These are phyloP conservation scores for Hyphantria cunea DNA, from an alignment of 1,140 invertebrate species.

Conservation along the genomic window DNA sequence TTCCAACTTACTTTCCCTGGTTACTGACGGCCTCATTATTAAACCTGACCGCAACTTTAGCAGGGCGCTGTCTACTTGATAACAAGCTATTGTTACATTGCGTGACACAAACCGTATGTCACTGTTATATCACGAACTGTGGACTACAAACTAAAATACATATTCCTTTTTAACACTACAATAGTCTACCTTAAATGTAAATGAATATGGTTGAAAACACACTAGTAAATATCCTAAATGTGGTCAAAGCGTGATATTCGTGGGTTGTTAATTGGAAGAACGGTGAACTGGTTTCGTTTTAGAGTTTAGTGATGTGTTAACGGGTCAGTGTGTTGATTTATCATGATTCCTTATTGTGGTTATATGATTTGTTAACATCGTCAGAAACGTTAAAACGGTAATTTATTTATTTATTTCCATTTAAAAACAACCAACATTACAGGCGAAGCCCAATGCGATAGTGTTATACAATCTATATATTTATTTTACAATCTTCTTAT, in stretches of 20 bases:
- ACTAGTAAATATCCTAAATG: background rate
- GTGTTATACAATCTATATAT: too few species aligned
- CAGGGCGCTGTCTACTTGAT: background rate
- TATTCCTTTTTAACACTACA: background rate
- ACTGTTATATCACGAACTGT: constrained; percentile 25
- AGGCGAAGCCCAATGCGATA: too few species aligned
- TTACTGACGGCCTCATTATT: background rate
- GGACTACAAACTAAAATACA: constrained; percentile 10
- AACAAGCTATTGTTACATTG: constrained; percentile 19
- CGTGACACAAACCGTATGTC: constrained; percentile 5
- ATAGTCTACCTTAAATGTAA: background rate
- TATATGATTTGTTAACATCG: too few species aligned
- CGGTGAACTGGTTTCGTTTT: constrained; percentile 5
- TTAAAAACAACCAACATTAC: too few species aligned
- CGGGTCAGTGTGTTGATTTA: background rate
- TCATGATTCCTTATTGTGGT: background rate
- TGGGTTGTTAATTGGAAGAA: constrained; percentile 1
- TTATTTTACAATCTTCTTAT: too few species aligned
- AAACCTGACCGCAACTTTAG: constrained; percentile 2
- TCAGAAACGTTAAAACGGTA: too few species aligned
- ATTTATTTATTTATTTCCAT: too few species aligned
- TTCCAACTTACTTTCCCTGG: too few species aligned
- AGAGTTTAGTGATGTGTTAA: background rate
- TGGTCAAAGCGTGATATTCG: background rate
- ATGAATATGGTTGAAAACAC: background rate